Conservation (phyloP, 2,888 invertebrate genomes). For the Cephus nigrinus region DNA sequence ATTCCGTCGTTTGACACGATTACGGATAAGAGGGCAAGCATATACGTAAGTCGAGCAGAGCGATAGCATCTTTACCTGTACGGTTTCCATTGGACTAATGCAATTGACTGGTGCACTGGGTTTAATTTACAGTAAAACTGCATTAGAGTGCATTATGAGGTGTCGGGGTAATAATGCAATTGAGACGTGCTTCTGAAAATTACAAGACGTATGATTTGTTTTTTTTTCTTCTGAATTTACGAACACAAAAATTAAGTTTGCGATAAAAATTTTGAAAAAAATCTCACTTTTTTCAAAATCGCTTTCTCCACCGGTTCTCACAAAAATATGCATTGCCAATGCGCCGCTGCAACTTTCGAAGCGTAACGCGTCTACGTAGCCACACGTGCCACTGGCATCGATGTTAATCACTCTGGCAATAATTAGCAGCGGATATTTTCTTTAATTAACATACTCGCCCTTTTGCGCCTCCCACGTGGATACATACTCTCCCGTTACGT, state of each 20-base stretch:
- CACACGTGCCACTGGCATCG: background rate
- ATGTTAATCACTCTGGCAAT: background rate
- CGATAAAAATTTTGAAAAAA: background rate
- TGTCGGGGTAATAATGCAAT: background rate
- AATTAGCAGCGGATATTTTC: background rate
- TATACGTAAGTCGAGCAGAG: background rate
- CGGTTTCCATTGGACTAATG: background rate
- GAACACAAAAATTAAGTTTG: background rate
- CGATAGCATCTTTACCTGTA: background rate
- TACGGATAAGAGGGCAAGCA: background rate
- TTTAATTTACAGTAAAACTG: background rate
- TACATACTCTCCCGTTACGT: background rate
- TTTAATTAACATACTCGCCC: background rate
- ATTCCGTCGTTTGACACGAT: background rate
- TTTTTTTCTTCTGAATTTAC: background rate
- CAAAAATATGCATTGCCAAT: background rate
- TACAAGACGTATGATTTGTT: background rate
- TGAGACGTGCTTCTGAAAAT: background rate
- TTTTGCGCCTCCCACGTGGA: background rate
- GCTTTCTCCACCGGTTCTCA: too few species aligned
- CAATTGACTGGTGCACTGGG: background rate
- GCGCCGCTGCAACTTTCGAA: too few species aligned
- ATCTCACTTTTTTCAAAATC: background rate
- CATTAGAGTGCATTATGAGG: background rate
- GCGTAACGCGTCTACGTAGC: background rate